Conservation (phyloP, 2,888 invertebrate species). For the Synergus laeviventris region DNA sequence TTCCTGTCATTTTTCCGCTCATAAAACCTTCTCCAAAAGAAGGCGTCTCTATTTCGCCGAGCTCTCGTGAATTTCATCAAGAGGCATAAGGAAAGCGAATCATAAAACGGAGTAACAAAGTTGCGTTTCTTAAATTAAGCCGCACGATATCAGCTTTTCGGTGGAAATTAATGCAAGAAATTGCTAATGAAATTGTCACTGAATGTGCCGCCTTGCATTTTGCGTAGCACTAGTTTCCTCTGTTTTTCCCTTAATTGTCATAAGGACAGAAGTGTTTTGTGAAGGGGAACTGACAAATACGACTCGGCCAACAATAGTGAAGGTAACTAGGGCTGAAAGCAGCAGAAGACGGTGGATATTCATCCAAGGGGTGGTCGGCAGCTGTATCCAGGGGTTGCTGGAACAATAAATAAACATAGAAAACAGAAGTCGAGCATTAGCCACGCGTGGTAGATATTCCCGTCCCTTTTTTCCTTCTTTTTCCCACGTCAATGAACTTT, state of each 20-base stretch:
- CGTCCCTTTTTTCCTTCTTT: background rate
- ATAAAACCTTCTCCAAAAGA: background rate
- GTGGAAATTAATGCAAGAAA: slow-evolving; percentile 4
- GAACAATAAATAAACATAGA: background rate
- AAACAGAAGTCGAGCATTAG: background rate
- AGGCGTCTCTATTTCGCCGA: background rate
- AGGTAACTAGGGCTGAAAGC: background rate
- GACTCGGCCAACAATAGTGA: background rate
- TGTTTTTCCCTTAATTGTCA: background rate
- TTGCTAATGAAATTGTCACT: slow-evolving; percentile 2
- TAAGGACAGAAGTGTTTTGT: background rate
- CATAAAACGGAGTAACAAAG: slow-evolving; percentile 1
- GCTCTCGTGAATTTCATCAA: slow-evolving; percentile 1
- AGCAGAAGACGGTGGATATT: background rate
- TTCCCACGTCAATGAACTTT: background rate
- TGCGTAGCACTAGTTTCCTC: background rate
- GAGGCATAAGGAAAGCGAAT: slow-evolving; percentile 1
- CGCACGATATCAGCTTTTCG: background rate
- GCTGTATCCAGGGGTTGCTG: background rate
- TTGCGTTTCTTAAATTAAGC: slow-evolving; percentile 8
- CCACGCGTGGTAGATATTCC: background rate
- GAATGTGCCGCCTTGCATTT: slow-evolving; percentile 3
- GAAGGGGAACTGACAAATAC: background rate
- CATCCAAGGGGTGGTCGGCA: background rate
- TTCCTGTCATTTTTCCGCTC: slow-evolving; percentile 3